Conservation (phyloP, 2,888 invertebrate genomes). For the Mythimna albipuncta region DNA sequence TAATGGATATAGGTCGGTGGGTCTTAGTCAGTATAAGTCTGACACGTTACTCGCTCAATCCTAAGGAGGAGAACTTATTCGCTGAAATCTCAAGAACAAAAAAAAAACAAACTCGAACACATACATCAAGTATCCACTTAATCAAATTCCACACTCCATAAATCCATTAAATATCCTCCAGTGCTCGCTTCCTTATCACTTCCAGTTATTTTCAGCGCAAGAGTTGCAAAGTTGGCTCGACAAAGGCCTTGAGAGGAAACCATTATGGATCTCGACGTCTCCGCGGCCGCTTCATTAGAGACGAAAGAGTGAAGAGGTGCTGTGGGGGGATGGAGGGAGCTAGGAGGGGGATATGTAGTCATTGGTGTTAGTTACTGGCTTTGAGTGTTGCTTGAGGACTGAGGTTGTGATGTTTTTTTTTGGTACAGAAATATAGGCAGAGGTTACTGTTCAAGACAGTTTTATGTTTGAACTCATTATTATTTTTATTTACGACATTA, state of each 20-base stretch:
- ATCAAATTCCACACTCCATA: conserved; percentile 45
- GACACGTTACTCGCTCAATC: no score
- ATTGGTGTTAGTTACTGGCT: conserved; percentile 28
- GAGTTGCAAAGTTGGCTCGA: conserved; percentile 86
- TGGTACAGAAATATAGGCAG: neutral
- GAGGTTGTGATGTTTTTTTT: neutral
- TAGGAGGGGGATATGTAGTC: conserved; percentile 13
- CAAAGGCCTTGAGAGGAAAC: conserved; percentile 88
- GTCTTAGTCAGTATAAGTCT: no score
- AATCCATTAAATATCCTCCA: conserved; percentile 58
- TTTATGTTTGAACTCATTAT: neutral
- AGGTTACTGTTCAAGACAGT: no score
- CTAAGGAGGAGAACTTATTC: no score
- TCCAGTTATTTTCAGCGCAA: conserved; percentile 78
- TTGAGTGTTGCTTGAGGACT: conserved; percentile 14
- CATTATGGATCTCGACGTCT: conserved; percentile 87
- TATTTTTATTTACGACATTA: no score
- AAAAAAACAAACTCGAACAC: neutral
- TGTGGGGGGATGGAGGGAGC: neutral
- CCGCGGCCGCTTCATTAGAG: conserved; percentile 86
- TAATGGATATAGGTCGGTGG: no score
- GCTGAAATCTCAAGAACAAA: neutral
- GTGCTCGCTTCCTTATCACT: conserved; percentile 74
- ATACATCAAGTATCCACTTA: conserved; percentile 33
- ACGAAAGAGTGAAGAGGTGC: conserved; percentile 70